Percentiles rank a stretch among this genome's conserved stretches.
Evolutionary conservation across 1,140 invertebrate genomes (phyloP).

Genomic region (Venturia canescens): DNA sequence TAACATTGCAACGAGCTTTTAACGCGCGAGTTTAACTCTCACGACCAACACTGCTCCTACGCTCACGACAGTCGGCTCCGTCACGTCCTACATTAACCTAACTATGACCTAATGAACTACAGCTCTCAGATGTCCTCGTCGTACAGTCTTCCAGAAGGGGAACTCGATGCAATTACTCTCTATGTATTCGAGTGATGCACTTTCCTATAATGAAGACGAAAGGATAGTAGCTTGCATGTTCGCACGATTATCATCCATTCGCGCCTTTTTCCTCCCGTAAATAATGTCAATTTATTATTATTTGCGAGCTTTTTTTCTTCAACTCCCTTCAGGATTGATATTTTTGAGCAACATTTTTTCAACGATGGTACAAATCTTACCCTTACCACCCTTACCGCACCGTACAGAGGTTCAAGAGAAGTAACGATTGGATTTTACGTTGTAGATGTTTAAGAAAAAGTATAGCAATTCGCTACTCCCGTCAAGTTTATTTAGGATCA

Average conservation of each 20-base stretch:
- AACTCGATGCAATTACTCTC: neutral
- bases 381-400: too few relatives aligned
- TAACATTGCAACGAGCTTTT: neutral
- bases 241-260: neutral
- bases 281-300: neutral
- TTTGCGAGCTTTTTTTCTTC: neutral
- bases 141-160: neutral
- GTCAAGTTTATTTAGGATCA: too few relatives aligned
- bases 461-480: too few relatives aligned
- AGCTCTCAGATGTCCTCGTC: slow-evolving; percentile 14
- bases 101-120: slow-evolving; percentile 18
- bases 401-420: too few relatives aligned
- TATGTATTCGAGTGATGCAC: neutral
- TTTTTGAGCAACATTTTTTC: too few relatives aligned
- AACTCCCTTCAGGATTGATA: too few relatives aligned
- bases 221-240: neutral
- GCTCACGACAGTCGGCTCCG: neutral
- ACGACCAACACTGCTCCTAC: neutral
- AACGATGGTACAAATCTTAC: too few relatives aligned
- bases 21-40: slow-evolving; percentile 14
- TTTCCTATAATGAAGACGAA: neutral
- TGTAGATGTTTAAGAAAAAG: neutral
- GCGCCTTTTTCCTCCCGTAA: neutral
- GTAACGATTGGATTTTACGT: too few relatives aligned
- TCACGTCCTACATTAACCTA: neutral